A percentile compares a stretch with the other conserved stretches of the same genome.
These are phyloP conservation scores for Leucophenga varia DNA, from an alignment of 1,140 invertebrate genomes.

Conservation along the genomic window DNA sequence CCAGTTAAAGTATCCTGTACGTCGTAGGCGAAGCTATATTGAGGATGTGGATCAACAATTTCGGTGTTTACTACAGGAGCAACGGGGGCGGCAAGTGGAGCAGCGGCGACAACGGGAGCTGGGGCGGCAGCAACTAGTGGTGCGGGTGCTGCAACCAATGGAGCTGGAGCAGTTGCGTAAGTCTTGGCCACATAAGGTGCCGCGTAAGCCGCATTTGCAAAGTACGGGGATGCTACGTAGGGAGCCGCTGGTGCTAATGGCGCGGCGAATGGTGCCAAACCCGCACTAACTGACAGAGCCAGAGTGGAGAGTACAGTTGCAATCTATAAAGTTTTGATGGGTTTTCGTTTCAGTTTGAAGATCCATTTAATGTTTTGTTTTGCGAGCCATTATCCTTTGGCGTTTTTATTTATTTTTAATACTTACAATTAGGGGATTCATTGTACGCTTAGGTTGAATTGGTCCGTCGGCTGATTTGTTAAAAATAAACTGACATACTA, in stretches of 20 bases:
- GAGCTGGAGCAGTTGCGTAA: slow-evolving; percentile 37
- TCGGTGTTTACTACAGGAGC: slow-evolving; percentile 36
- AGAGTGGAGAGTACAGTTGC: slow-evolving; percentile 51
- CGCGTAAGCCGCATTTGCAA: slow-evolving; percentile 34
- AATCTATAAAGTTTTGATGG: slow-evolving; percentile 41
- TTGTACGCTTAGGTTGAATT: slow-evolving; percentile 46
- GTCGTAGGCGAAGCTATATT: slow-evolving; percentile 61
- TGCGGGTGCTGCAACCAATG: slow-evolving; percentile 21
- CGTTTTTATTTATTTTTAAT: too few species aligned
- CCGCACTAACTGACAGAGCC: slow-evolving; percentile 42
- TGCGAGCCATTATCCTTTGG: neutral
- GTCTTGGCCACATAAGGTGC: slow-evolving; percentile 28
- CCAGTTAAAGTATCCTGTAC: slow-evolving; percentile 62
- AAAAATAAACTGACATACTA: slow-evolving; percentile 55
- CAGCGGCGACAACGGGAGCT: slow-evolving; percentile 16
- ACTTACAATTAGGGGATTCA: slow-evolving; percentile 56
- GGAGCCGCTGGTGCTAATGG: slow-evolving; percentile 29
- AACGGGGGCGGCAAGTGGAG: slow-evolving; percentile 36
- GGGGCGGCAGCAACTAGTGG: slow-evolving; percentile 20
- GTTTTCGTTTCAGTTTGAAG: too few species aligned
- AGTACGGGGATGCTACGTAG: slow-evolving; percentile 20
- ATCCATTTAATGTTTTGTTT: slow-evolving; percentile 1
- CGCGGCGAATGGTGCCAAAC: slow-evolving; percentile 26
- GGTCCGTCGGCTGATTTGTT: slow-evolving; percentile 52
- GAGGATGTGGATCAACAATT: slow-evolving; percentile 59